Evolutionary conservation across 2,888 invertebrate species (phyloP).

Genomic region (Andrena camellia): DNA sequence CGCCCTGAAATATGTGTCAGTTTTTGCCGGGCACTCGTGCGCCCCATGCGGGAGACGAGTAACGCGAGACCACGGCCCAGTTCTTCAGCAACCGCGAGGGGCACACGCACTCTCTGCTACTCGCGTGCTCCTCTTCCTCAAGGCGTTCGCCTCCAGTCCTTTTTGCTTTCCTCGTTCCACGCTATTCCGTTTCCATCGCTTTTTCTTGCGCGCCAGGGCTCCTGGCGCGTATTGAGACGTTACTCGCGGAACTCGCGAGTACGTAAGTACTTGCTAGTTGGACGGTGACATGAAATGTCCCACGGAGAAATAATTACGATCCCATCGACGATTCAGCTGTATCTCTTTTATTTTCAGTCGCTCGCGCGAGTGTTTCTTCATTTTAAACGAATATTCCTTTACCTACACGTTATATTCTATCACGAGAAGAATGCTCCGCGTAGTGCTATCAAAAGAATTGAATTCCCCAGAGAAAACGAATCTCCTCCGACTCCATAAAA

Average conservation of each 20-base stretch:
- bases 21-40: slow-evolving; percentile 66
- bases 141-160: not conserved
- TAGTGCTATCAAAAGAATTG: not conserved
- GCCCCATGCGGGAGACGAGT: slow-evolving; percentile 68
- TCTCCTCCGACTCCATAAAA: not conserved
- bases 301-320: no score
- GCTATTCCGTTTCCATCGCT: not conserved
- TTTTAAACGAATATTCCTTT: no score
- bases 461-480: not conserved
- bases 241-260: not conserved
- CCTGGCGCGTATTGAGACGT: slow-evolving; percentile 4
- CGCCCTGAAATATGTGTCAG: slow-evolving; percentile 72
- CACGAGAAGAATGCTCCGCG: no score
- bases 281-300: no score
- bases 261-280: no score
- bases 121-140: slow-evolving; percentile 24
- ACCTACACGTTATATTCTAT: no score
- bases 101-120: slow-evolving; percentile 45
- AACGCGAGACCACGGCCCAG: slow-evolving; percentile 76
- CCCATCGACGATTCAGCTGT: no score
- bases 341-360: no score
- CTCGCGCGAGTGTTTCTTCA: no score
- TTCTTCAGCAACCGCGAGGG: slow-evolving; percentile 61
- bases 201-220: not conserved
- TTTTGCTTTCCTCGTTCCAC: not conserved